Percentiles rank a stretch among this genome's conserved stretches.
phyloP scores from a whole-genome alignment of 1,140 invertebrate species.

The Drosophila funebris region DNA sequence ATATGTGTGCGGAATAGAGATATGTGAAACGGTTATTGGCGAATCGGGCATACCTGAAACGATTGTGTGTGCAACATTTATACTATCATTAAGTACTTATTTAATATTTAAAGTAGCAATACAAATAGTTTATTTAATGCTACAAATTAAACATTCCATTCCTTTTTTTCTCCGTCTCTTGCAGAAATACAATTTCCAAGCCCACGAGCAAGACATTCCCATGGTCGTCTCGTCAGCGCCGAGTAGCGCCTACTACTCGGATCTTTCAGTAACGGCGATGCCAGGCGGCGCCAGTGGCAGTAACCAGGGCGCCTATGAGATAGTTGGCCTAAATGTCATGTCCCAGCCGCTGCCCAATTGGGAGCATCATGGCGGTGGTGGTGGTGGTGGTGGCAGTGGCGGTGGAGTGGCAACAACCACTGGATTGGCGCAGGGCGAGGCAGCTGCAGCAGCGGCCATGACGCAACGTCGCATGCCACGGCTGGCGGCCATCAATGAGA shows the following conservation, averaged over 20 bases:
- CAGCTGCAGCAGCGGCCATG: conserved; percentile 51
- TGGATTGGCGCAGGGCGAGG: background rate
- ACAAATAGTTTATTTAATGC: too few relatives aligned
- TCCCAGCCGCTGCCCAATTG: conserved; percentile 82
- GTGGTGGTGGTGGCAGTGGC: conserved; percentile 16
- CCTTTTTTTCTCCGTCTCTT: background rate
- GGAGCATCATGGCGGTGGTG: conserved; percentile 67
- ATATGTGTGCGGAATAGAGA: too few relatives aligned
- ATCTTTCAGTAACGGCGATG: conserved; percentile 85
- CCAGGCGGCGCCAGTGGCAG: conserved; percentile 77
- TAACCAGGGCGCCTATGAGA: conserved; percentile 85
- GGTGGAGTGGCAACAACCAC: conserved; percentile 25
- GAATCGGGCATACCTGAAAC: too few relatives aligned
- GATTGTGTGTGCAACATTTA: too few relatives aligned
- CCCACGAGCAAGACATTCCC: conserved; percentile 86
- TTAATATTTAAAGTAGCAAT: background rate
- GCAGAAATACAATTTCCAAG: conserved; percentile 82
- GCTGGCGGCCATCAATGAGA: conserved; percentile 88
- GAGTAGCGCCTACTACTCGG: conserved; percentile 89
- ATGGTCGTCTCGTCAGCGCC: conserved; percentile 87
- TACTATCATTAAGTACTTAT: too few relatives aligned
- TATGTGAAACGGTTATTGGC: too few relatives aligned
- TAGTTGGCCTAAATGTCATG: conserved; percentile 84
- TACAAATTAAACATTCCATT: too few relatives aligned
- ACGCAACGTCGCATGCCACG: conserved; percentile 84